Evolutionary conservation across 2,888 invertebrate genomes (phyloP).

Genomic region (Dynastes maya): DNA sequence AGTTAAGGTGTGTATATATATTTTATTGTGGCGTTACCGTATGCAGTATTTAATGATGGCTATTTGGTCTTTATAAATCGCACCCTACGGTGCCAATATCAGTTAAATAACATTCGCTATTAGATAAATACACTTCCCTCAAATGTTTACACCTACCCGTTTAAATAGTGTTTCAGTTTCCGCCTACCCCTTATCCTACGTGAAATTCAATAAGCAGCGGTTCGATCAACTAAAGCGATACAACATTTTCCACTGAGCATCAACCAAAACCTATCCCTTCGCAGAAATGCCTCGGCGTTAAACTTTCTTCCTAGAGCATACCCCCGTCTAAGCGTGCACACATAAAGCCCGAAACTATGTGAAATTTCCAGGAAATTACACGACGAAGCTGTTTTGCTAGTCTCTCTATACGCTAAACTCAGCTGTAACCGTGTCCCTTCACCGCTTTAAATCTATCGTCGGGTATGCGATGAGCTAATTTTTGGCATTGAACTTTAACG

Average conservation of each 20-base stretch:
- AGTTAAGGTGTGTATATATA: too few relatives aligned
- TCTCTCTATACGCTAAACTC: neutral
- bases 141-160: too few relatives aligned
- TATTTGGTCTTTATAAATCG: slow-evolving; percentile 33
- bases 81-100: too few relatives aligned
- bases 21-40: too few relatives aligned
- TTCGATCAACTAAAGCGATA: slow-evolving; percentile 14
- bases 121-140: too few relatives aligned
- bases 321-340: neutral
- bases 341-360: slow-evolving; percentile 30
- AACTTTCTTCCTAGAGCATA: slow-evolving; percentile 3
- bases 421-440: neutral
- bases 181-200: too few relatives aligned
- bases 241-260: neutral
- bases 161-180: too few relatives aligned
- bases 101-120: too few relatives aligned
- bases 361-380: slow-evolving; percentile 42
- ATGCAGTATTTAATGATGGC: too few relatives aligned
- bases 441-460: slow-evolving; percentile 9
- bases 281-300: neutral
- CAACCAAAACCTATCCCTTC: neutral
- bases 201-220: neutral
- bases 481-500: slow-evolving; percentile 19
- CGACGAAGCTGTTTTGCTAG: slow-evolving; percentile 28
- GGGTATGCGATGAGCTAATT: slow-evolving; percentile 2